Evolutionary conservation across 23 tunicate species (phyloP), one percentile per base, ranked within the genome.

Genomic region (Halocynthia roretzi): DNA sequence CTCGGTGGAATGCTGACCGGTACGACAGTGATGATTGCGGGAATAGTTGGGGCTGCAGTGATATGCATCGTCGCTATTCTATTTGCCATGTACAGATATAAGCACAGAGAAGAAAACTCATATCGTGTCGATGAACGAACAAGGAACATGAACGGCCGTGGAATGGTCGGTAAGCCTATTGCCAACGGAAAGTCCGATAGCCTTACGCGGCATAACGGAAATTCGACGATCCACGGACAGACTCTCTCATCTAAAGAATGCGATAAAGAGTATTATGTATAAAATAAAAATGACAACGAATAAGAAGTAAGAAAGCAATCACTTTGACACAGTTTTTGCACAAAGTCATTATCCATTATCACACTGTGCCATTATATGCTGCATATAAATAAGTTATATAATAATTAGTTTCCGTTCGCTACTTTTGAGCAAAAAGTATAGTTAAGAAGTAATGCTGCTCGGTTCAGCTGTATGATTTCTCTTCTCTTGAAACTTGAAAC

Each of bases 211-310:
- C 69, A 57, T 54, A 76, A 76, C 17, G 82, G 87, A 51, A 83
- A 83, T 49, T 71, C 68, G 20, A 65, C 55, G 51, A 64, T 56
- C 4, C 44, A 62, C 52, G 10, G 12, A 4, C 44, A 31, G 4
- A 31, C 44, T 31, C 44, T 31, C 44, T 31, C 44, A 31, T 31
- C 44, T 58, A 74, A 64, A 18, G 56, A 74, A 8, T 22, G 55
- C 64, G 84, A 83, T 71, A 83, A 84, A 54, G 96, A 89, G 54
- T 81, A 84, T 70, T 89, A 70, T 56, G 88, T 89, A 61, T 89
- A 81, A 85, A 40, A 31, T 54, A 49, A 20, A 31, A 31, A 31
- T 31, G 44, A 31, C 44, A 31, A 4, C 44, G 44, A 31, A 31
- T 31, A 31, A 31, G 44, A 31, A 31, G 44, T 31, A 31, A 31